These are phyloP conservation scores for Poicephalus gulielmi DNA, from an alignment of 2,113 vertebrate genomes.

Conservation along the genomic window DNA sequence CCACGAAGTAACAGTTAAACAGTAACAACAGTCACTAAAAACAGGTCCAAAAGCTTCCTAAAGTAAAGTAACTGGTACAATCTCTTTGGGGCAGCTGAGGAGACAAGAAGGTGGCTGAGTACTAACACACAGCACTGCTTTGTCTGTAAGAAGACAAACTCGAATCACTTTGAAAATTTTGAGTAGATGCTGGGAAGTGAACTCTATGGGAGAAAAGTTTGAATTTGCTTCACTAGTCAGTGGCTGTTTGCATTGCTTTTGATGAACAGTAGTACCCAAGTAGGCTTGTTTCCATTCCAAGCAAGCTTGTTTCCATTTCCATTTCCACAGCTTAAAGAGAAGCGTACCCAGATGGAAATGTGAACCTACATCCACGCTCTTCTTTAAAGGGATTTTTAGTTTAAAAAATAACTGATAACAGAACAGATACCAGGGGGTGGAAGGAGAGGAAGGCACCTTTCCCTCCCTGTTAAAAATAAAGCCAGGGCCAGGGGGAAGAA, in stretches of 20 bases:
- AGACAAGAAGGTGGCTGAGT: accelerated
- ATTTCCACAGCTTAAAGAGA: not conserved
- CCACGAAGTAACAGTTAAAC: not conserved
- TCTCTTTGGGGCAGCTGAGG: not conserved
- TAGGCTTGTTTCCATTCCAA: not conserved
- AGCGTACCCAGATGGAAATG: not conserved
- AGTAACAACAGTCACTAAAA: not conserved
- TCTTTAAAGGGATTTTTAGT: not conserved
- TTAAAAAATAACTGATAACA: not conserved
- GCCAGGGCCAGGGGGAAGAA: accelerated
- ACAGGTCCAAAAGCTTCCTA: not conserved
- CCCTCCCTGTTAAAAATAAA: not conserved
- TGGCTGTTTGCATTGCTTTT: not conserved
- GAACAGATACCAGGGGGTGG: not conserved
- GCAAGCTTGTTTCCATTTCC: not conserved
- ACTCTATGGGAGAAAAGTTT: not conserved
- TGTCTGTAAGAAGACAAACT: not conserved
- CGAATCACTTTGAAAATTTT: not conserved
- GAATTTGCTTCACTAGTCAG: not conserved
- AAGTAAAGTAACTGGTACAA: not conserved
- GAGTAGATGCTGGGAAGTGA: not conserved
- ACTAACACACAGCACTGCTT: not conserved
- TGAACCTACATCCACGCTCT: not conserved
- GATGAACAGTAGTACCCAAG: not conserved
- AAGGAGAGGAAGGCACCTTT: not conserved